phyloP scores from a whole-genome alignment of 2,797 vertebrate genomes.

The Falco biarmicus region DNA sequence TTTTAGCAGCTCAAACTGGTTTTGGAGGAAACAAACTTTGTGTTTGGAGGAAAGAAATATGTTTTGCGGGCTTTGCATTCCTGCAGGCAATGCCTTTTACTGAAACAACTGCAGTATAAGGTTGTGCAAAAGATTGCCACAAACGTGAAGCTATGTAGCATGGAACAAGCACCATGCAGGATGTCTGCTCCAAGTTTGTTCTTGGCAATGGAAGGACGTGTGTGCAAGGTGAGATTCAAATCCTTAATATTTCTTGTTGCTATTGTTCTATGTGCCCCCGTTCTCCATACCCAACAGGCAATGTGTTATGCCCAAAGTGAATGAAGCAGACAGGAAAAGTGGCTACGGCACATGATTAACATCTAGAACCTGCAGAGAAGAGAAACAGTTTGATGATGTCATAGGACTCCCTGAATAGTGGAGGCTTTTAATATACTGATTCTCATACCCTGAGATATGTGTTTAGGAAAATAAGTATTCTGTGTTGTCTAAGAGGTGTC shows the following conservation, averaged over 20 bases:
- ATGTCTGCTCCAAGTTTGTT: background rate
- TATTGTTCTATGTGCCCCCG: background rate
- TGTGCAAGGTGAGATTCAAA: background rate
- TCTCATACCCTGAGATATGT: background rate
- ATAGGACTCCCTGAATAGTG: background rate
- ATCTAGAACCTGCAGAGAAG: background rate
- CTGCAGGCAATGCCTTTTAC: background rate
- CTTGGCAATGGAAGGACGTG: background rate
- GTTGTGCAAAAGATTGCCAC: background rate
- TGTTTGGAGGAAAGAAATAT: background rate
- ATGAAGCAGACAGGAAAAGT: background rate
- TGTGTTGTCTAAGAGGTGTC: background rate
- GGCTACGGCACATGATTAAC: background rate
- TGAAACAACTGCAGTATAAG: background rate
- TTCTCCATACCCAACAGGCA: fast-evolving
- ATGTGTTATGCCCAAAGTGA: background rate
- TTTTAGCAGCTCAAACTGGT: background rate
- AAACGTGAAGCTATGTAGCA: background rate
- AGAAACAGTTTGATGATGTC: background rate
- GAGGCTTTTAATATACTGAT: background rate
- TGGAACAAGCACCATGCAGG: background rate
- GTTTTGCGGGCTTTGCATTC: background rate
- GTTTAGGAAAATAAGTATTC: background rate
- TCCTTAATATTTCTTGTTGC: background rate
- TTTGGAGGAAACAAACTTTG: background rate